Conservation (phyloP, 2,888 invertebrate genomes). For the Drosophila flavopinicola region DNA sequence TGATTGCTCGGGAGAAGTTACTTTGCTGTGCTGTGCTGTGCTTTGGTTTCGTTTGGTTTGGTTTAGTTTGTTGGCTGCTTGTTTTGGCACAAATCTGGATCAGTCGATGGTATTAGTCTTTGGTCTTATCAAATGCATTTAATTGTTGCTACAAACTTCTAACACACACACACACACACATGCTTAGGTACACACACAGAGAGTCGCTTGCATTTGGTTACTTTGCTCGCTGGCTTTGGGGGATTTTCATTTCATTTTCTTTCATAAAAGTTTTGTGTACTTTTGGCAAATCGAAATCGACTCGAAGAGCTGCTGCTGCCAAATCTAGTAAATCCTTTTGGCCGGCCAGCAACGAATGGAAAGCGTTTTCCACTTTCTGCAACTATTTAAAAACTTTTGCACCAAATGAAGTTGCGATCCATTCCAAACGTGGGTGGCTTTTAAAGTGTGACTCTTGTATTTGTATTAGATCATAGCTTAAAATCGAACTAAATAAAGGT, state of each 20-base stretch:
- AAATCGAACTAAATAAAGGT: no score
- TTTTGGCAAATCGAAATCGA: slow-evolving; percentile 75
- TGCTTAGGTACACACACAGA: slow-evolving; percentile 13
- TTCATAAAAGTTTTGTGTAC: slow-evolving; percentile 72
- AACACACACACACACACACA: slow-evolving; percentile 10
- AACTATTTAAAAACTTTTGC: slow-evolving; percentile 69
- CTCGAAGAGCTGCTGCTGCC: slow-evolving; percentile 40
- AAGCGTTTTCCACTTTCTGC: slow-evolving; percentile 56
- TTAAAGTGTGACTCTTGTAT: neutral
- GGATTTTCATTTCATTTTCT: slow-evolving; percentile 74
- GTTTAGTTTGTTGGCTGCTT: neutral
- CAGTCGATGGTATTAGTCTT: slow-evolving; percentile 37
- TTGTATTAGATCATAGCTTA: neutral
- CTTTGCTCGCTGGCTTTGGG: slow-evolving; percentile 44
- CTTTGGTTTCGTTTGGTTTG: no score
- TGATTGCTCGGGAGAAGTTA: slow-evolving; percentile 44
- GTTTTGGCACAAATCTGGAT: slow-evolving; percentile 31
- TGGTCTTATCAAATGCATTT: slow-evolving; percentile 59
- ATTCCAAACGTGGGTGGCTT: neutral
- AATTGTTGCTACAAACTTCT: slow-evolving; percentile 68
- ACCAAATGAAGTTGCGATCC: slow-evolving; percentile 33
- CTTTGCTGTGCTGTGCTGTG: no score
- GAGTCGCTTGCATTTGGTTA: slow-evolving; percentile 33
- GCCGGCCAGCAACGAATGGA: slow-evolving; percentile 48
- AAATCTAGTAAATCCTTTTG: slow-evolving; percentile 64